Evolutionary conservation across 2,888 invertebrate genomes (phyloP), one percentile per base, ranked within the genome.

Genomic region (Pachymerium ferrugineum): DNA sequence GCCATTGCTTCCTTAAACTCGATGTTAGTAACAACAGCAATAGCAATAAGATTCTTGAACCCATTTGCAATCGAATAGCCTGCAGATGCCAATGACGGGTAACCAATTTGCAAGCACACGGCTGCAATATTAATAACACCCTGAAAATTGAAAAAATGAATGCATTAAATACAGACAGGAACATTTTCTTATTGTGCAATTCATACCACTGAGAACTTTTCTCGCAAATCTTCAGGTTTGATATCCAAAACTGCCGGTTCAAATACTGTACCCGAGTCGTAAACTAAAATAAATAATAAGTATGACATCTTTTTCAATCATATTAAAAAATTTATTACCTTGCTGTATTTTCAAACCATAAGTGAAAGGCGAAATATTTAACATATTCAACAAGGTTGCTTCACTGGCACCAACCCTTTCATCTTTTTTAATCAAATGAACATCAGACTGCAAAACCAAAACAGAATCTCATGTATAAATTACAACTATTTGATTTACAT

Each of bases 321-420:
- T n/a, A n/a, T 25, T 3, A 25, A 29, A 28, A n/a, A 2, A 14
- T 25, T 28, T 69, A 25, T 28, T 92, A 84, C 93, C 92, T 78
- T 85, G 84, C 75, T 83, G 82, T 77, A 99, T 94, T 62, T 92
- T 86, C 33, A 99, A 88, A 86, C 99, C 99, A 81, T 99, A 99
- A 73, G 96, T 95, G 87, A 99, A 99, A 72, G 99, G 99, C 83
- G 97, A 97, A 85, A 99, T 97, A 88, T 97, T 97, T 87, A 99
- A 89, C 99, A 99, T 99, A 88, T 98, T 98, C 79, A 99, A 87
- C 75, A 99, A 90, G 14, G 99, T 97, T 47, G 98, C 96, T 86
- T 99, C 99, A 62, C 97, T 97, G 82, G 97, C 96, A 80, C 99
- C 99, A 76, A 99, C 99, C 85, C 93, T 97, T 84, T 98, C 98